A percentile compares a stretch with the other conserved stretches of the same genome.
phyloP scores from a whole-genome alignment of 2,113 vertebrate species.

The Cephalopterus ornatus region DNA sequence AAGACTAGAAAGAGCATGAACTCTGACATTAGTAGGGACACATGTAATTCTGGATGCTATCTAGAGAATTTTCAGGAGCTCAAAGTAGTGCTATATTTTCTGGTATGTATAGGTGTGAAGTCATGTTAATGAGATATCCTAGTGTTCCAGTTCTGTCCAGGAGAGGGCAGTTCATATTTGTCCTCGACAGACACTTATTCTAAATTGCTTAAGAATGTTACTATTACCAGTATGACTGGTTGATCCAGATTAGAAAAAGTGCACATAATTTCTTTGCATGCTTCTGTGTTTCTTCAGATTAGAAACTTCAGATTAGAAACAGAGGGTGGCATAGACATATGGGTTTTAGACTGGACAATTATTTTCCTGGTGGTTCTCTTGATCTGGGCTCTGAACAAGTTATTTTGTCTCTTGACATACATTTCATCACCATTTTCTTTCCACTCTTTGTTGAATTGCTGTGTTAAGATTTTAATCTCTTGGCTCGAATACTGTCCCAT shows the following conservation, averaged over 20 bases:
- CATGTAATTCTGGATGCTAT: not conserved
- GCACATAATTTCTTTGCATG: not conserved
- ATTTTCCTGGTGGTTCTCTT: not conserved
- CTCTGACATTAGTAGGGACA: rapidly evolving
- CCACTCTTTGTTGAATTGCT: not conserved
- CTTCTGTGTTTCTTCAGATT: not conserved
- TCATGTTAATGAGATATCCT: not conserved
- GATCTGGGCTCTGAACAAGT: not conserved
- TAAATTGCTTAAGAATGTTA: not conserved
- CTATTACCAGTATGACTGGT: not conserved
- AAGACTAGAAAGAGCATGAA: not conserved
- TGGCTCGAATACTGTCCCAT: not conserved
- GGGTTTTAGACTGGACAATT: not conserved
- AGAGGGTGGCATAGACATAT: not conserved
- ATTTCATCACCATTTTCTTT: not conserved
- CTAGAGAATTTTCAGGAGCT: not conserved
- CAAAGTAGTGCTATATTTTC: not conserved
- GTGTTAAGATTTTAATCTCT: not conserved
- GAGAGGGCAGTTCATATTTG: slow-evolving; percentile 25
- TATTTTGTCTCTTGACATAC: not conserved
- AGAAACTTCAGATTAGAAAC: not conserved
- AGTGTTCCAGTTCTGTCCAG: not conserved
- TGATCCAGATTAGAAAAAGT: not conserved
- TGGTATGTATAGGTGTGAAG: not conserved
- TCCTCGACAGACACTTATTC: not conserved